Evolutionary conservation across 2,113 vertebrate species (phyloP).

Genomic region (Mesembrinibis cayennensis): DNA sequence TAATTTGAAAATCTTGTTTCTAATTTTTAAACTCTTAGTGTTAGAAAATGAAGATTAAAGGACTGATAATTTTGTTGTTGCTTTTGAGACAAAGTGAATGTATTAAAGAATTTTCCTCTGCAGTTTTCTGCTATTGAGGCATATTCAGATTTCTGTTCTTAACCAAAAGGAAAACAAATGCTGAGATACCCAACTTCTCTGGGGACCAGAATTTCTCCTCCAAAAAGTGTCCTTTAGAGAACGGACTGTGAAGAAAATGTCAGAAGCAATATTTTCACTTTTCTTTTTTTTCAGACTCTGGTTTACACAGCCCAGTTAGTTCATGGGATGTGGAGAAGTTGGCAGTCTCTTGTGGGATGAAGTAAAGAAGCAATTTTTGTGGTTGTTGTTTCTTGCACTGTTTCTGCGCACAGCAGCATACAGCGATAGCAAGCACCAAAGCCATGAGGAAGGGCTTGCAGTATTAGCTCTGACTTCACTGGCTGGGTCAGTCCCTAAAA

Average conservation of each 20-base stretch:
- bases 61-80: neutral
- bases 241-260: neutral
- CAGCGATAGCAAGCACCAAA: neutral
- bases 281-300: neutral
- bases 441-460: neutral
- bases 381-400: neutral
- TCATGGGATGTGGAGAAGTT: neutral
- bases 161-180: neutral
- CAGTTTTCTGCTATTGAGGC: neutral
- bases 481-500: neutral
- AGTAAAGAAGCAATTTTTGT: neutral
- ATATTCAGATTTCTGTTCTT: neutral
- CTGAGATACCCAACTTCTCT: rapidly evolving
- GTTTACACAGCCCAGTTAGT: neutral
- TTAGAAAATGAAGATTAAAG: neutral
- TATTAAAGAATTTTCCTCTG: neutral
- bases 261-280: neutral
- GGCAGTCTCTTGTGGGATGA: neutral
- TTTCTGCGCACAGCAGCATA: neutral
- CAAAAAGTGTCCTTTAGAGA: neutral
- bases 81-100: neutral
- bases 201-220: neutral
- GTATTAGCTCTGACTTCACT: neutral
- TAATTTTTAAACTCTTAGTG: neutral
- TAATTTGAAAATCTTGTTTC: neutral